Evolutionary conservation across 2,888 invertebrate genomes (phyloP).

Genomic region (Lampropteryx suffumata): DNA sequence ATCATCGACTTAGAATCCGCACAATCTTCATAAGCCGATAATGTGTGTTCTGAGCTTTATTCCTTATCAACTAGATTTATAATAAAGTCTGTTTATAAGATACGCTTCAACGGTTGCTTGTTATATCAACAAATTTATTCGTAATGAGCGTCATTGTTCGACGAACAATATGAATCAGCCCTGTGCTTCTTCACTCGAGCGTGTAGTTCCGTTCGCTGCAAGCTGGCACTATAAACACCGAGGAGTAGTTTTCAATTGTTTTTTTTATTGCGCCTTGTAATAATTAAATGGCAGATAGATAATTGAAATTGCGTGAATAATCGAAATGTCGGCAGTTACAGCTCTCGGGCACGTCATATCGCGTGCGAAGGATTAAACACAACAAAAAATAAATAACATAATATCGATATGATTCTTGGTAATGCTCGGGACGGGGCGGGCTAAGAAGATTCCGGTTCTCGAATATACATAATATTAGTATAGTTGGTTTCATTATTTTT

Average conservation of each 20-base stretch:
- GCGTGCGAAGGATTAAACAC: conserved; percentile 56
- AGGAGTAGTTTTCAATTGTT: conserved; percentile 16
- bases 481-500: neutral
- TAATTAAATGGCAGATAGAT: conserved; percentile 53
- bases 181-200: conserved; percentile 20
- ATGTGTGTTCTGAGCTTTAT: conserved; percentile 11
- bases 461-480: conserved; percentile 4
- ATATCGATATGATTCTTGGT: conserved; percentile 23
- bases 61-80: conserved; percentile 18
- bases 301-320: conserved; percentile 68
- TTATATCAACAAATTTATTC: conserved; percentile 25
- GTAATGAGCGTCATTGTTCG: conserved; percentile 21
- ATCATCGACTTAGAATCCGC: conserved; percentile 22
- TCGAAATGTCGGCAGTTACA: conserved; percentile 50
- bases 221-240: conserved; percentile 33
- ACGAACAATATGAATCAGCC: conserved; percentile 23
- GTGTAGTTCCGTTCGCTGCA: conserved; percentile 24
- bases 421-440: conserved; percentile 50
- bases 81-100: conserved; percentile 17
- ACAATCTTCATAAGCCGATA: conserved; percentile 19
- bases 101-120: conserved; percentile 17
- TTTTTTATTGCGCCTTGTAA: conserved; percentile 34
- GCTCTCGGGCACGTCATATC: conserved; percentile 60
- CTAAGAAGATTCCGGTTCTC: conserved; percentile 27
- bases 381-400: conserved; percentile 48